Percentiles rank a stretch among this genome's conserved stretches.
These are phyloP conservation scores for Chaetophractus vellerosus DNA, from an alignment of 2,797 vertebrate genomes.

Conservation along the genomic window DNA sequence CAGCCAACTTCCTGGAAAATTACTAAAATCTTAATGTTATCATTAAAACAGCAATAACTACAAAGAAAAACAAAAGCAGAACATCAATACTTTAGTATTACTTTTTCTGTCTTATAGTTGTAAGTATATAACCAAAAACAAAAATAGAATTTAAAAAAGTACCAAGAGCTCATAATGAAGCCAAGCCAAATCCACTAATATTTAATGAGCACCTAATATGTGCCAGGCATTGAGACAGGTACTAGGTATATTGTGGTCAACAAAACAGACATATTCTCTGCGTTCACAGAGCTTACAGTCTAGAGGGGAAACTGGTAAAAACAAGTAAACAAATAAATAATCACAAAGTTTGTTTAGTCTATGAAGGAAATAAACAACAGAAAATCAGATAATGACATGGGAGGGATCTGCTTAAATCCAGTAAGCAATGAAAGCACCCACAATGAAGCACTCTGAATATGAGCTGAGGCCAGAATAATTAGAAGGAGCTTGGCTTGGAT, in stretches of 20 bases:
- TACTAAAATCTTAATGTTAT: conserved; percentile 24
- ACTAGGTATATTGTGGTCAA: neutral
- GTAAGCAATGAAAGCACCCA: neutral
- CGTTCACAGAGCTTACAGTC: neutral
- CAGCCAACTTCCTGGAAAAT: neutral
- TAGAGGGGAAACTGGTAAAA: neutral
- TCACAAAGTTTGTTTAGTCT: neutral
- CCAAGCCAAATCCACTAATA: neutral
- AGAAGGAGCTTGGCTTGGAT: neutral
- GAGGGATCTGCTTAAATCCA: neutral
- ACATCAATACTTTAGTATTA: neutral
- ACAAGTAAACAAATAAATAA: neutral
- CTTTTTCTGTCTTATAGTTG: neutral
- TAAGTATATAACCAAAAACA: neutral
- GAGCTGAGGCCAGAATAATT: neutral
- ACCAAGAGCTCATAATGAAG: neutral
- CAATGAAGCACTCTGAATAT: neutral
- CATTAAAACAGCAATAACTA: neutral
- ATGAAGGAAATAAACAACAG: conserved; percentile 39
- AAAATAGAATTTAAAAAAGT: conserved; percentile 3
- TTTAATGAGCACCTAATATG: neutral
- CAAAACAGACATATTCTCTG: neutral
- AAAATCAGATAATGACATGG: neutral
- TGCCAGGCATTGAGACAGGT: neutral
- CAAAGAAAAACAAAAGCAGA: neutral